A percentile compares a stretch with the other conserved stretches of the same genome.
These are phyloP conservation scores for Drosophila fungiperda DNA, from an alignment of 2,888 invertebrate genomes.

Conservation along the genomic window DNA sequence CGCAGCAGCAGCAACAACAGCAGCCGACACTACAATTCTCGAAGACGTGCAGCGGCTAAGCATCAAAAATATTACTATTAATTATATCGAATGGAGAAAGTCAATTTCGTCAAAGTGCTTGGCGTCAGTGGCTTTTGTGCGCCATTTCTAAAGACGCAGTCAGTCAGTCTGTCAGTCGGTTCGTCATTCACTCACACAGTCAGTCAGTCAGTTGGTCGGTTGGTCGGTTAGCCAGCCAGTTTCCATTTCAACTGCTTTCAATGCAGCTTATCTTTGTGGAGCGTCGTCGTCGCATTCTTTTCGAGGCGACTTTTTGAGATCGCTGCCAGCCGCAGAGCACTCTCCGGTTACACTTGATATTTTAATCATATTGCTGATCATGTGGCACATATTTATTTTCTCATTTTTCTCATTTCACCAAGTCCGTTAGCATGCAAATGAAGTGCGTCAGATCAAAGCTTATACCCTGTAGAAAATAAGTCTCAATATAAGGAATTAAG, in stretches of 20 bases:
- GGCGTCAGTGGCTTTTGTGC: constrained; percentile 73
- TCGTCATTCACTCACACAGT: constrained; percentile 49
- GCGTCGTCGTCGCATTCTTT: constrained; percentile 63
- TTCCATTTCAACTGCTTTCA: constrained; percentile 30
- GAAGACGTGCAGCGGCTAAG: constrained; percentile 59
- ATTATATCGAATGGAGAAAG: constrained; percentile 82
- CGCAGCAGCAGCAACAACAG: constrained; percentile 33
- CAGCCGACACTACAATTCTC: constrained; percentile 65
- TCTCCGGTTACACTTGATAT: constrained; percentile 71
- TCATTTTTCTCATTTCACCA: constrained; percentile 51
- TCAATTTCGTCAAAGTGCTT: constrained; percentile 78
- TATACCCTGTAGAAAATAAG: constrained; percentile 30
- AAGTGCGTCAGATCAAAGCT: constrained; percentile 21
- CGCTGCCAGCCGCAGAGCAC: constrained; percentile 9
- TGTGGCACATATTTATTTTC: constrained; percentile 51
- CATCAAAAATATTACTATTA: constrained; percentile 74
- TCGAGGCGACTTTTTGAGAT: constrained; percentile 37
- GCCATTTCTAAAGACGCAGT: constrained; percentile 74
- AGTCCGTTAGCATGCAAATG: constrained; percentile 55
- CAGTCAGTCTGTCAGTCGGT: constrained; percentile 40
- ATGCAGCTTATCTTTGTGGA: constrained; percentile 70
- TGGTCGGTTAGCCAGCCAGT: constrained; percentile 63
- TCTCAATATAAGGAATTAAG: neutral
- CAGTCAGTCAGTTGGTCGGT: constrained; percentile 45
- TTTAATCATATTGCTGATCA: constrained; percentile 76